Evolutionary conservation across 2,113 vertebrate genomes (phyloP).

Genomic region (Callipepla californica): DNA sequence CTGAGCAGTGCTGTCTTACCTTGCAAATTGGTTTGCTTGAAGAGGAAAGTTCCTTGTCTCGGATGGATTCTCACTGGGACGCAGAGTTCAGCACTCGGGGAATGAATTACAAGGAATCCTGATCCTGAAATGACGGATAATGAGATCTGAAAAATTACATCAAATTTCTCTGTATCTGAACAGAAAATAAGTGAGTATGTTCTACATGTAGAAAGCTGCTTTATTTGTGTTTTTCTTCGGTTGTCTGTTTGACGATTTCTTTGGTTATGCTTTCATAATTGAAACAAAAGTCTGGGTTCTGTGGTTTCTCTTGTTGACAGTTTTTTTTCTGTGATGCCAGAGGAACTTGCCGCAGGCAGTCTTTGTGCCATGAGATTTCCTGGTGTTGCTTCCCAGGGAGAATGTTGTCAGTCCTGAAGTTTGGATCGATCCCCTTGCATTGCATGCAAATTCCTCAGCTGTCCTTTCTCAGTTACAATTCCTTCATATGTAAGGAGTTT

Average conservation of each 20-base stretch:
- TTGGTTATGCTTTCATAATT: conserved; percentile 13
- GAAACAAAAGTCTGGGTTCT: conserved; percentile 3
- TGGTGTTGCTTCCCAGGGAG: not conserved
- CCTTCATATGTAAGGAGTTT: not conserved
- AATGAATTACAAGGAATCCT: not conserved
- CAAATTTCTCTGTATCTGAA: not conserved
- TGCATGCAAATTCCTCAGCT: not conserved
- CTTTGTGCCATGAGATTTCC: conserved; percentile 5
- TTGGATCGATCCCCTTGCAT: conserved; percentile 14
- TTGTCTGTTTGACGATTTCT: conserved; percentile 24
- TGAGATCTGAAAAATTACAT: not conserved
- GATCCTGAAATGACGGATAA: not conserved
- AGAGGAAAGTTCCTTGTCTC: not conserved
- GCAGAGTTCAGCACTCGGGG: not conserved
- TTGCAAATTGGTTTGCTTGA: not conserved
- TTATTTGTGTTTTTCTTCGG: conserved; percentile 17
- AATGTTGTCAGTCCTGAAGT: conserved; percentile 3
- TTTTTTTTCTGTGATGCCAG: conserved; percentile 12
- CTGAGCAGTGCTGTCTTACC: not conserved
- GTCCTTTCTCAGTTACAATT: not conserved
- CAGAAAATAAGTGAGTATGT: not conserved
- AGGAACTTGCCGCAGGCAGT: not conserved
- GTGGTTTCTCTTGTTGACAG: conserved; percentile 18
- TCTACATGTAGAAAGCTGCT: conserved; percentile 4
- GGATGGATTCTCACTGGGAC: not conserved